Percentiles rank a stretch among this genome's conserved stretches.
Evolutionary conservation across 2,888 invertebrate genomes (phyloP).

Genomic region (Scaptodrosophila latifasciaeformis): DNA sequence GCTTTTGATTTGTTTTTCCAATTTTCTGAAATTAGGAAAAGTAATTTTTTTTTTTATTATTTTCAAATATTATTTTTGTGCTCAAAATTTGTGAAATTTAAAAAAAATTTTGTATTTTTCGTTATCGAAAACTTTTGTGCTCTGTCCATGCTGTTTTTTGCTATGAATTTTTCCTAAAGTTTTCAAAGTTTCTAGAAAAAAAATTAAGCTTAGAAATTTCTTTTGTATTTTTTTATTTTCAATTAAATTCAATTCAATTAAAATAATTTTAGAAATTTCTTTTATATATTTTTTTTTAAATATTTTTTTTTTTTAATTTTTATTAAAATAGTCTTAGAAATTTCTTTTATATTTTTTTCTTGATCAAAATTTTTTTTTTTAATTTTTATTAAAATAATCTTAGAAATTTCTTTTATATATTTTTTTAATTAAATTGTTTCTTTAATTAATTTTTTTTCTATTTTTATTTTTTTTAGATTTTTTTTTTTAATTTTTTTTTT

Average conservation of each 20-base stretch:
- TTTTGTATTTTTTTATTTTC: no score
- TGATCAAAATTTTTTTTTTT: no score
- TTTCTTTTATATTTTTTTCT: no score
- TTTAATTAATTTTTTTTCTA: no score
- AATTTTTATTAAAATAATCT: neutral
- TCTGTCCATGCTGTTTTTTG: neutral
- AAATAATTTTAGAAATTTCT: neutral
- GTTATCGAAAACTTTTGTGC: no score
- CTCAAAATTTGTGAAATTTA: neutral
- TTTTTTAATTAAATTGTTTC: neutral
- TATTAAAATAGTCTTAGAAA: neutral
- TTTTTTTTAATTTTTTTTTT: no score
- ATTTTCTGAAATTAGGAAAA: no score
- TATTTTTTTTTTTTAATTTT: neutral
- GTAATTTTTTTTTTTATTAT: neutral
- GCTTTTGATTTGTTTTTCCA: neutral
- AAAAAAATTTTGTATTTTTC: constrained; percentile 2
- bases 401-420: constrained; percentile 1
- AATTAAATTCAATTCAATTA: no score
- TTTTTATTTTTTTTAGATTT: no score
- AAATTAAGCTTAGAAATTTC: neutral
- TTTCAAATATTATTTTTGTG: neutral
- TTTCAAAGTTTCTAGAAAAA: neutral
- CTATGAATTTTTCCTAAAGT: neutral
- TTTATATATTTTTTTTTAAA: neutral